Evolutionary conservation across 2,113 vertebrate species (phyloP).

Genomic region (Progne subis): DNA sequence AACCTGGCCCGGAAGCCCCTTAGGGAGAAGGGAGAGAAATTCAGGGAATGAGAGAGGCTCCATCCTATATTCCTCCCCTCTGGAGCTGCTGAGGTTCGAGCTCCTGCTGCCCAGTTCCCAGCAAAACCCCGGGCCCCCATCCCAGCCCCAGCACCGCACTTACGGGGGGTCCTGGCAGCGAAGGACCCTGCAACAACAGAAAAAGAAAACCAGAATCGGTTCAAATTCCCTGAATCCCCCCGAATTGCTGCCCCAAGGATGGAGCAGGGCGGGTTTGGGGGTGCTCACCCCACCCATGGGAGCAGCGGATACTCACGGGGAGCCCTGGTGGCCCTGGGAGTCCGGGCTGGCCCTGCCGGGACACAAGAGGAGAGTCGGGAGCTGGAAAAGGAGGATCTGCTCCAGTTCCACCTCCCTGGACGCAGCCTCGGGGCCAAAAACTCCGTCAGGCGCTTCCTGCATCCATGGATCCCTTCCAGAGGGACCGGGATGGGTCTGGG

Average conservation of each 20-base stretch:
- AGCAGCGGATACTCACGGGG: slow-evolving; percentile 81
- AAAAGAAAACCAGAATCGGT: background rate
- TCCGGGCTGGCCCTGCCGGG: slow-evolving; percentile 84
- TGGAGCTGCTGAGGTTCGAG: background rate
- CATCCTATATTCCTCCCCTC: fast-evolving
- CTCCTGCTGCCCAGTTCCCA: background rate
- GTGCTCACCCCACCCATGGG: background rate
- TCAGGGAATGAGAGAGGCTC: background rate
- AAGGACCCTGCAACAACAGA: slow-evolving; percentile 78
- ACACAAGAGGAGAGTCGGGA: background rate
- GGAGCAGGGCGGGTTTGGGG: no score
- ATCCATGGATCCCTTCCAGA: fast-evolving
- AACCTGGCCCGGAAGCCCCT: slow-evolving; percentile 89
- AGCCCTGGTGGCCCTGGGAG: slow-evolving; percentile 85
- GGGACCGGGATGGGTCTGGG: fast-evolving
- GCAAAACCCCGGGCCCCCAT: fast-evolving
- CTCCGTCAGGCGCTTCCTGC: background rate
- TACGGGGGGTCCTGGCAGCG: slow-evolving; percentile 89
- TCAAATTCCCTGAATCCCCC: background rate
- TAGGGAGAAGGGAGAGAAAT: slow-evolving; percentile 7
- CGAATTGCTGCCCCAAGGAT: background rate
- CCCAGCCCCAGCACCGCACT: slow-evolving; percentile 56
- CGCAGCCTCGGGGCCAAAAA: background rate
- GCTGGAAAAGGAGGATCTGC: background rate
- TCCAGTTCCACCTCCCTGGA: background rate